Evolutionary conservation across 2,797 vertebrate genomes (phyloP).

Genomic region (Anas bahamensis): DNA sequence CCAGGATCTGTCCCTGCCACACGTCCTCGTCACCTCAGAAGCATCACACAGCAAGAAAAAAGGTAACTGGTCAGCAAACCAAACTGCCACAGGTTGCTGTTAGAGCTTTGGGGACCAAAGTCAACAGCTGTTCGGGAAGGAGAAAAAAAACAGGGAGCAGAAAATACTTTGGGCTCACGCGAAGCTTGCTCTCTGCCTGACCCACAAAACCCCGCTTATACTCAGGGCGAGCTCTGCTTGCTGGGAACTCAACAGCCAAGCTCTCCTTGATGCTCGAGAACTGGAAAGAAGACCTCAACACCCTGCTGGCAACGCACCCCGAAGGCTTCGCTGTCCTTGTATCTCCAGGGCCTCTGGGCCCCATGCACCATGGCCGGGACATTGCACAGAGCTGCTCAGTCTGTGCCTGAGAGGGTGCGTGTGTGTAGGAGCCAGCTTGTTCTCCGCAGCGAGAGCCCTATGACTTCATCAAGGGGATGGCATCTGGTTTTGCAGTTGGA

Average conservation of each 20-base stretch:
- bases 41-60: neutral
- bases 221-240: neutral
- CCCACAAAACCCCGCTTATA: neutral
- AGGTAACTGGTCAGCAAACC: slow-evolving; percentile 9
- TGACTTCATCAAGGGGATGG: slow-evolving; percentile 70
- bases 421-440: slow-evolving; percentile 41
- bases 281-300: neutral
- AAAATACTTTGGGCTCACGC: neutral
- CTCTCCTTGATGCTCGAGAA: neutral
- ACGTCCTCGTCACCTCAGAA: neutral
- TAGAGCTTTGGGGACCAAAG: slow-evolving; percentile 7
- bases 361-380: neutral
- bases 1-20: neutral
- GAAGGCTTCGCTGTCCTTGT: neutral
- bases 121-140: slow-evolving; percentile 33
- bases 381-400: slow-evolving; percentile 28
- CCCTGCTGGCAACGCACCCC: neutral
- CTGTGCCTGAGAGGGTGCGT: slow-evolving; percentile 5
- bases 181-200: neutral
- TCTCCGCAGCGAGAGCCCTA: slow-evolving; percentile 16
- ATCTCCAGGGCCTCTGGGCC: neutral
- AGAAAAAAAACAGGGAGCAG: slow-evolving; percentile 42
- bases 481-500: slow-evolving; percentile 61
- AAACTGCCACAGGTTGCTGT: neutral
- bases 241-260: neutral